Evolutionary conservation across 2,797 vertebrate genomes (phyloP).

Genomic region (Hafferia zeledoni): DNA sequence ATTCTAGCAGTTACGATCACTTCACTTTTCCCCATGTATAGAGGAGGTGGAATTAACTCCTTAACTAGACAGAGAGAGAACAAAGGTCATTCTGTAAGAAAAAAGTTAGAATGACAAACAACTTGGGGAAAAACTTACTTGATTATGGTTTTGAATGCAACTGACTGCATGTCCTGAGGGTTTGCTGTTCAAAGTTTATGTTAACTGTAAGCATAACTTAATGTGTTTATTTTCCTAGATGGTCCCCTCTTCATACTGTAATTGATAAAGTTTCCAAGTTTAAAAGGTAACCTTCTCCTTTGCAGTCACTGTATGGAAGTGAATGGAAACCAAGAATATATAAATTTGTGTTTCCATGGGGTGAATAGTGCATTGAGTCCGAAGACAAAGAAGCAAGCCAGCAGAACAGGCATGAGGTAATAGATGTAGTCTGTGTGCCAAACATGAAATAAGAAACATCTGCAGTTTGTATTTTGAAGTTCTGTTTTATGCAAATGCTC

Average conservation of each 20-base stretch:
- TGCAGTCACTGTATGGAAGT: not conserved
- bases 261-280: not conserved
- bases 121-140: not conserved
- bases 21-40: not conserved
- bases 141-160: not conserved
- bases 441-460: constrained; percentile 70
- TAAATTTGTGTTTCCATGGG: not conserved
- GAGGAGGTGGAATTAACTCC: not conserved
- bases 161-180: not conserved
- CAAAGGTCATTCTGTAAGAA: not conserved
- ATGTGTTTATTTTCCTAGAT: not conserved
- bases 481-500: constrained; percentile 53
- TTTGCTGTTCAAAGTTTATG: not conserved
- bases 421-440: constrained; percentile 40
- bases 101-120: not conserved
- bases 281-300: not conserved
- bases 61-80: not conserved
- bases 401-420: constrained; percentile 69
- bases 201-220: not conserved
- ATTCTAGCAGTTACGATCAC: not conserved
- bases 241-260: not conserved
- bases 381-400: constrained; percentile 57
- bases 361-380: constrained; percentile 58
- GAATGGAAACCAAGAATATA: not conserved
- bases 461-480: constrained; percentile 59